A percentile compares a stretch with the other conserved stretches of the same genome.
phyloP scores from a whole-genome alignment of 2,113 vertebrate genomes.

The Trichomycterus rosablanca region DNA sequence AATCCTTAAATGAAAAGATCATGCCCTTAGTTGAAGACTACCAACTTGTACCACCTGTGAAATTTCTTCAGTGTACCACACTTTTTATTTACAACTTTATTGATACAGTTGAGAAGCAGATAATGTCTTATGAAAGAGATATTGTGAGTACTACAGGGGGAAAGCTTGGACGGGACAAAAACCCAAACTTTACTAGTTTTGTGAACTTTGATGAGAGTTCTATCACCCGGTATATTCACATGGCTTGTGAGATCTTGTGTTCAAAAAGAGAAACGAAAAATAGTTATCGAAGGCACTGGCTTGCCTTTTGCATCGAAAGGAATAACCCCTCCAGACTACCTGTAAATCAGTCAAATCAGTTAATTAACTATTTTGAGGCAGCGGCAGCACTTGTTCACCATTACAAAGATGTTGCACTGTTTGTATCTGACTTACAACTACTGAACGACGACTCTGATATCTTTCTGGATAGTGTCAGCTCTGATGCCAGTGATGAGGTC shows the following conservation, averaged over 20 bases:
- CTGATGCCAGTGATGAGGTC: conserved; percentile 59
- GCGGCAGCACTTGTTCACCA: conserved; percentile 69
- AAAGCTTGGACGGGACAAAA: conserved; percentile 65
- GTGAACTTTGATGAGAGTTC: conserved; percentile 65
- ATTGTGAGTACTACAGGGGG: conserved; percentile 50
- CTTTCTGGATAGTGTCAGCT: conserved; percentile 62
- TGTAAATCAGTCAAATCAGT: conserved; percentile 46
- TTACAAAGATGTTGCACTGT: conserved; percentile 58
- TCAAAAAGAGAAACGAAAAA: conserved; percentile 30
- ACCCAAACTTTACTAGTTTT: conserved; percentile 59
- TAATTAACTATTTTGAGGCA: conserved; percentile 64
- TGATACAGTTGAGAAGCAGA: conserved; percentile 58
- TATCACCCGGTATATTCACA: conserved; percentile 66
- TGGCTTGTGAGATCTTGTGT: conserved; percentile 61
- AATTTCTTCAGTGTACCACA: conserved; percentile 62
- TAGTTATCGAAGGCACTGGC: conserved; percentile 65
- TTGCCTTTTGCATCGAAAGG: conserved; percentile 67
- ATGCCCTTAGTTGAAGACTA: background rate
- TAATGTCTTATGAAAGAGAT: conserved; percentile 62
- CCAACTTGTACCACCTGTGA: conserved; percentile 50
- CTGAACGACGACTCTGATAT: conserved; percentile 55
- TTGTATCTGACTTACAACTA: conserved; percentile 64
- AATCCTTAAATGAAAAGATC: conserved; percentile 55
- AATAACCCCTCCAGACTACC: conserved; percentile 58
- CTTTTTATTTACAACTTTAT: conserved; percentile 63